Evolutionary conservation across 1,140 invertebrate species (phyloP).

Genomic region (Adelges cooleyi): DNA sequence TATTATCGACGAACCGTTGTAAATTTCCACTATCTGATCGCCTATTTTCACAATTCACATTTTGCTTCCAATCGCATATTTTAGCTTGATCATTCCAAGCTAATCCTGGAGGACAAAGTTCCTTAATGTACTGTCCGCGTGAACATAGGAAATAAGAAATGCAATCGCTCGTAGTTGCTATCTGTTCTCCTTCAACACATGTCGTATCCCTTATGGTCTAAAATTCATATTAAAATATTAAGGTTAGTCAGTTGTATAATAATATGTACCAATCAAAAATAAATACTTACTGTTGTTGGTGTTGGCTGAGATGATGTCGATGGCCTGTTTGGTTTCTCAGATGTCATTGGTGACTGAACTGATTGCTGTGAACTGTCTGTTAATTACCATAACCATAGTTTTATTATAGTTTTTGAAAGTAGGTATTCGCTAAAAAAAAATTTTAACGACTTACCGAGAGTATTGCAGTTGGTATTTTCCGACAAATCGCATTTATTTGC

Average conservation of each 20-base stretch:
- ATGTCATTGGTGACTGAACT: too few relatives aligned
- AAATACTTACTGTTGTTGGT: slow-evolving; percentile 1
- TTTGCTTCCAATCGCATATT: slow-evolving; percentile 57
- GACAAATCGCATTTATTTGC: slow-evolving; percentile 69
- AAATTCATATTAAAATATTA: neutral
- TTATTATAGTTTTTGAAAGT: too few relatives aligned
- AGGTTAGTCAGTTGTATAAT: too few relatives aligned
- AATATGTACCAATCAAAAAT: too few relatives aligned
- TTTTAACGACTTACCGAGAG: neutral
- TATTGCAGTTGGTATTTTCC: slow-evolving; percentile 49
- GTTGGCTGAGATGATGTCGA: neutral
- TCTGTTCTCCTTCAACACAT: slow-evolving; percentile 44
- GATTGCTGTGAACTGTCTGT: too few relatives aligned
- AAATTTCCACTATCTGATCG: neutral
- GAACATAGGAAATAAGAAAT: slow-evolving; percentile 57
- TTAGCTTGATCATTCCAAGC: slow-evolving; percentile 50
- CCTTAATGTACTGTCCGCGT: slow-evolving; percentile 49
- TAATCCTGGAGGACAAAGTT: slow-evolving; percentile 56
- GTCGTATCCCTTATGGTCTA: slow-evolving; percentile 21
- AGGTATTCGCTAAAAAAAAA: neutral
- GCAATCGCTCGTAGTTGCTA: slow-evolving; percentile 46
- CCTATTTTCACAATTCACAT: slow-evolving; percentile 37
- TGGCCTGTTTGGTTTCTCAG: too few relatives aligned
- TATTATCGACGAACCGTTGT: neutral
- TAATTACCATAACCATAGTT: too few relatives aligned